Evolutionary conservation across 2,888 invertebrate genomes (phyloP), one percentile per base, ranked within the genome.

Genomic region (Pollenia angustigena): DNA sequence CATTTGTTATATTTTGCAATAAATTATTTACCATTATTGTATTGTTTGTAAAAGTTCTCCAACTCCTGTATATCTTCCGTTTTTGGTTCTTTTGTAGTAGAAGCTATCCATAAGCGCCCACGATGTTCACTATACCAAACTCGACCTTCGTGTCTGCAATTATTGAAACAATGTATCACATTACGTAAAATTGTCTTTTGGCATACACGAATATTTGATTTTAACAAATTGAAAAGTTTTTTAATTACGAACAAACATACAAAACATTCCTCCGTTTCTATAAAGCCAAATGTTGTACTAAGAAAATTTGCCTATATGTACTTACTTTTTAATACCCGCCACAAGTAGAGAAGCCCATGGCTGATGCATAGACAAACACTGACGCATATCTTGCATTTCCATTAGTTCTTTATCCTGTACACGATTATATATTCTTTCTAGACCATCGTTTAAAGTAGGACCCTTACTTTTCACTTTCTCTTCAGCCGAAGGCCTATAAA

Each of bases 51-150:
- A 88, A 95, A 95, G 83, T 95, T 94, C 93, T 98, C 97, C 23
- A 97, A 90, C 0, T 95, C 94, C 9, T 94, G 93, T 69, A 98
- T 94, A 81, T 96, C 95, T 62, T 96, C 96, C 9, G 94, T 93
- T 32, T 95, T 95, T 0, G 98, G 96, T 44, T 95, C 94, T 93
- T 97, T 97, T 2, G 95, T 95, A 0, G 98, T 97, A 6, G 99
- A 96, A 32, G 98, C 98, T 89, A 99, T 98, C 99, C 99, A 99
- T 64, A 99, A 94, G 58, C 98, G 95, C 0, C 99, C 99, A 90
- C 99, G 95, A 93, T 99, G 98, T 64, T 96, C 95, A 0, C 97
- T 96, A 91, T 98, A 98, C 99, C 99, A 99, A 2, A 96, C 96
- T 82, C 99, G 95, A 14, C 99, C 99, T 94, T 99, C 99, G 92